Percentiles rank a stretch among this genome's conserved stretches.
These are phyloP conservation scores for Pseudopipra pipra DNA, from an alignment of 2,113 vertebrate genomes.

Conservation along the genomic window DNA sequence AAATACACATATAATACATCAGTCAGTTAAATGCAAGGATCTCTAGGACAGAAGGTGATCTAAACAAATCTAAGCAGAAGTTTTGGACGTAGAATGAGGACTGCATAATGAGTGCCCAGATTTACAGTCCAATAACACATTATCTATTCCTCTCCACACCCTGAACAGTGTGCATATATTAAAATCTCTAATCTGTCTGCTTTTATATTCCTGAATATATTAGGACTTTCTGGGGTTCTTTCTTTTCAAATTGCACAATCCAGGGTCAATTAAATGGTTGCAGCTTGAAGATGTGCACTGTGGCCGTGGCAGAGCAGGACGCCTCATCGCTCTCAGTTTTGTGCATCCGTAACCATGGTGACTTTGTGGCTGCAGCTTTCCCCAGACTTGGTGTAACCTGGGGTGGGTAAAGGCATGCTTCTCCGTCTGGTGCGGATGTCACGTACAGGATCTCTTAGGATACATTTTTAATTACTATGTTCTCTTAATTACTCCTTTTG, in stretches of 20 bases:
- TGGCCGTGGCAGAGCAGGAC: neutral
- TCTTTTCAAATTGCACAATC: neutral
- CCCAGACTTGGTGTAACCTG: slow-evolving; percentile 37
- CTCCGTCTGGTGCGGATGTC: neutral
- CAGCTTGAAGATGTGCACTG: neutral
- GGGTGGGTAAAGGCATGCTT: neutral
- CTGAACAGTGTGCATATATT: neutral
- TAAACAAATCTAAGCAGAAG: slow-evolving; percentile 24
- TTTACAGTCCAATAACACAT: neutral
- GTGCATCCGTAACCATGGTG: slow-evolving; percentile 73
- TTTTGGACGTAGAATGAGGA: neutral
- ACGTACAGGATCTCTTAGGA: slow-evolving; percentile 18
- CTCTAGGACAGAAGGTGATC: neutral
- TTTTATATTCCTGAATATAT: neutral
- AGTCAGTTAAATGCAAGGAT: neutral
- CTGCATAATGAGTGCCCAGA: neutral
- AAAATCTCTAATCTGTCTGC: neutral
- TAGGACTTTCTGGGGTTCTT: neutral
- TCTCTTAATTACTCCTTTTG: slow-evolving; percentile 69
- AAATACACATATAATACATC: neutral
- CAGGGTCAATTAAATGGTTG: neutral
- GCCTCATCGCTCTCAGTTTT: neutral
- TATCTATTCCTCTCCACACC: neutral
- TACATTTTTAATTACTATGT: slow-evolving; percentile 35
- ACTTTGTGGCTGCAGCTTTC: slow-evolving; percentile 52